phyloP scores from a whole-genome alignment of 2,113 vertebrate species.

The Forbesichthys papilliferus region DNA sequence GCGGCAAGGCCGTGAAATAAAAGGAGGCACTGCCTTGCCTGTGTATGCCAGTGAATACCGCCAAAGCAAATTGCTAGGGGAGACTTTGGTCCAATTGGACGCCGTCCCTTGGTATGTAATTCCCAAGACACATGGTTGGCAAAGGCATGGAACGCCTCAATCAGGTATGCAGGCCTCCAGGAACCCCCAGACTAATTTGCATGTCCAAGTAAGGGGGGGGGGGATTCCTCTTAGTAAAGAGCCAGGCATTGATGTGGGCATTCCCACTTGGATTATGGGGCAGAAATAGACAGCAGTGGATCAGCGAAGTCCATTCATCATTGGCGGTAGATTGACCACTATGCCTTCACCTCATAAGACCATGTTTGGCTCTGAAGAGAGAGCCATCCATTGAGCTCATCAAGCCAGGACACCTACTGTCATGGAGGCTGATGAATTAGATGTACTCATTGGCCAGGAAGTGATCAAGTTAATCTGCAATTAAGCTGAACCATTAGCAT shows the following conservation, averaged over 20 bases:
- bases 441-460: conserved; percentile 14
- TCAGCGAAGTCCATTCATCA: conserved; percentile 74
- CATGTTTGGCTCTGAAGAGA: conserved; percentile 60
- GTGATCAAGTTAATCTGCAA: conserved; percentile 28
- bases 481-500: conserved; percentile 23
- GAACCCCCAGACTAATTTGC: conserved; percentile 64
- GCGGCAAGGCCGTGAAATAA: conserved; percentile 66
- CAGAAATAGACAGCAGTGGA: conserved; percentile 75
- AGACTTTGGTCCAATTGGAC: conserved; percentile 80
- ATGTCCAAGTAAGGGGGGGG: conserved; percentile 71
- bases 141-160: conserved; percentile 73
- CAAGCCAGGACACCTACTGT: conserved; percentile 28
- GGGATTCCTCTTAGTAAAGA: conserved; percentile 73
- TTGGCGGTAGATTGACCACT: conserved; percentile 52
- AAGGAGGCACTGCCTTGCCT: conserved; percentile 65
- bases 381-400: conserved; percentile 44
- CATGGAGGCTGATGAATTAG: conserved; percentile 41
- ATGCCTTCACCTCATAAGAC: conserved; percentile 70
- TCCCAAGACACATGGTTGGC: conserved; percentile 73
- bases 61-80: conserved; percentile 77
- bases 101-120: conserved; percentile 77
- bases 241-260: conserved; percentile 74
- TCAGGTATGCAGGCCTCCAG: conserved; percentile 72
- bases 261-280: conserved; percentile 73
- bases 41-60: conserved; percentile 74